Evolutionary conservation across 2,797 vertebrate species (phyloP).

Genomic region (Phrynocephalus forsythii): DNA sequence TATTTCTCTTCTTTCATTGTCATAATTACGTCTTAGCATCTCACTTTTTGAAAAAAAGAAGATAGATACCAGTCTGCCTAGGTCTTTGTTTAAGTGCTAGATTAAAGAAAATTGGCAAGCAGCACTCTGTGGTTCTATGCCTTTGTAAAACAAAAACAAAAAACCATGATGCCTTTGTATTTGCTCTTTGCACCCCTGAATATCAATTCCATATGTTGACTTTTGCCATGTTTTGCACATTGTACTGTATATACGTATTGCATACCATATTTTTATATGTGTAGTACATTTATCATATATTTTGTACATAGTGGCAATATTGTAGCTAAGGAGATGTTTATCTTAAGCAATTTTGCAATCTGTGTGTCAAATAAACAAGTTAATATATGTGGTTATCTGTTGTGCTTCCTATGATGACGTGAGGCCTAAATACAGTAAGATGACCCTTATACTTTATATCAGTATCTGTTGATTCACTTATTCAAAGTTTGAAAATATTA

Average conservation of each 20-base stretch:
- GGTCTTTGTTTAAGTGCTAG: conserved; percentile 71
- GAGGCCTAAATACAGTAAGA: neutral
- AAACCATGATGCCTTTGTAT: conserved; percentile 86
- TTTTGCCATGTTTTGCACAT: conserved; percentile 97
- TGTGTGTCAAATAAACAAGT: conserved; percentile 91
- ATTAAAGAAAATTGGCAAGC: conserved; percentile 72
- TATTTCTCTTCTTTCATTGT: conserved; percentile 75
- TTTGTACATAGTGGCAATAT: conserved; percentile 93
- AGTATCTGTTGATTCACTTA: no score
- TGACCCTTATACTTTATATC: no score
- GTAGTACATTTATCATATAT: conserved; percentile 90
- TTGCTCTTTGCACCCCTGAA: conserved; percentile 86
- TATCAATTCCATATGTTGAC: conserved; percentile 83
- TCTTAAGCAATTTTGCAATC: conserved; percentile 87
- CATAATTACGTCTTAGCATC: conserved; percentile 81
- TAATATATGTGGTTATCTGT: conserved; percentile 80
- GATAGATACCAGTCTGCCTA: conserved; percentile 66
- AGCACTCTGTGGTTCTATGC: conserved; percentile 78
- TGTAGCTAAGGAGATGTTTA: conserved; percentile 83
- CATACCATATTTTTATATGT: conserved; percentile 97
- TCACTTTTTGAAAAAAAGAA: conserved; percentile 76
- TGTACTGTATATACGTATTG: conserved; percentile 98
- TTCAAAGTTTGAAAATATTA: no score
- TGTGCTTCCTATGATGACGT: neutral
- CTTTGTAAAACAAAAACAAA: conserved; percentile 71